A percentile compares a stretch with the other conserved stretches of the same genome.
Conservation (phyloP, 2,113 vertebrate species). For the Cnemophilus loriae region DNA sequence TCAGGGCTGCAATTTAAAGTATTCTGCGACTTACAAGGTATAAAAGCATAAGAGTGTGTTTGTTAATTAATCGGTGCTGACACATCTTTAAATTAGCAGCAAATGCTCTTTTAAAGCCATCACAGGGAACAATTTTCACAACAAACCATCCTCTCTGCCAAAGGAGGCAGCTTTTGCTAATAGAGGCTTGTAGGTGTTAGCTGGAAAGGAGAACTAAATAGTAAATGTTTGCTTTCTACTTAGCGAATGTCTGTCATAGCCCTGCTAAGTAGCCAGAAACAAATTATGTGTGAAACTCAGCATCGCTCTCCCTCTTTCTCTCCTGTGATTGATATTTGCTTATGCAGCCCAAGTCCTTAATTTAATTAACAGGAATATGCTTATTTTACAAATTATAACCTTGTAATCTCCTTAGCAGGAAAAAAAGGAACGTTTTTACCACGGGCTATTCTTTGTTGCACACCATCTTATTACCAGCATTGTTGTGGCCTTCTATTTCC, state of each 20-base stretch:
- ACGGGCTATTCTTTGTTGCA: neutral
- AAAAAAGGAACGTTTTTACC: neutral
- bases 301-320: neutral
- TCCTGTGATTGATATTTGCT: conserved; percentile 50
- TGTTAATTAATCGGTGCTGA: neutral
- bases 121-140: neutral
- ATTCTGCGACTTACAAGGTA: neutral
- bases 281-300: conserved; percentile 66
- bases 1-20: neutral
- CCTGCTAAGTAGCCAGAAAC: conserved; percentile 51
- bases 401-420: conserved; percentile 25
- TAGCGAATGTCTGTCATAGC: conserved; percentile 42
- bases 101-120: neutral
- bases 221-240: conserved; percentile 31
- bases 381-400: conserved; percentile 70
- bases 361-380: conserved; percentile 61
- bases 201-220: neutral
- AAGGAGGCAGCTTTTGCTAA: conserved; percentile 1
- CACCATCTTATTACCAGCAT: neutral
- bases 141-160: neutral
- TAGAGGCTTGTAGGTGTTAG: neutral
- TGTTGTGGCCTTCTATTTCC: neutral
- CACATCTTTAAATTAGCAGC: neutral
- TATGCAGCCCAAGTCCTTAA: conserved; percentile 40
- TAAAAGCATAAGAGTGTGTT: too few relatives aligned